Conservation (phyloP, 2,888 invertebrate genomes). For the Salpingus planirostris region DNA sequence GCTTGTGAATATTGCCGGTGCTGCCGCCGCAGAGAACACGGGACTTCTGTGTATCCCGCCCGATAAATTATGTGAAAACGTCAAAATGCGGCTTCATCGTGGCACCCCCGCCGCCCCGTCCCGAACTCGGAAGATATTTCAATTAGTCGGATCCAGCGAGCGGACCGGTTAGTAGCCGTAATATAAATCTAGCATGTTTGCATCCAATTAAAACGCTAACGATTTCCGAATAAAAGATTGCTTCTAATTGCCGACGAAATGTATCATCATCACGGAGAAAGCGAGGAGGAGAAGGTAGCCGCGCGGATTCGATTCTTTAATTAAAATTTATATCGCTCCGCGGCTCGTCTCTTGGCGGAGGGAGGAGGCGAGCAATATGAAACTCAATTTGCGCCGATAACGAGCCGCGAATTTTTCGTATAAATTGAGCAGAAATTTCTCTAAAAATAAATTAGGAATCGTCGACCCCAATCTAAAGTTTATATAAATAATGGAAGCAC, state of each 20-base stretch:
- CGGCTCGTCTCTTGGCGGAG: no score
- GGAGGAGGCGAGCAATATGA: constrained; percentile 9
- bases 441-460: constrained; percentile 3
- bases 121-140: constrained; percentile 9
- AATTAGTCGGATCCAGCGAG: constrained; percentile 4
- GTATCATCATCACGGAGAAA: constrained; percentile 9
- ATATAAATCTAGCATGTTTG: constrained; percentile 8
- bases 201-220: constrained; percentile 12
- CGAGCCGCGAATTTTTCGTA: constrained; percentile 6
- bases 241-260: constrained; percentile 8
- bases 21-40: constrained; percentile 17
- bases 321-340: constrained; percentile 11
- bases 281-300: constrained; percentile 5
- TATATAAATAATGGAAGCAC: constrained; percentile 4
- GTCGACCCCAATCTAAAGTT: constrained; percentile 1
- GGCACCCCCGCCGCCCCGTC: constrained; percentile 7
- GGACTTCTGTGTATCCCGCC: constrained; percentile 22
- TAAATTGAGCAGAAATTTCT: constrained; percentile 5
- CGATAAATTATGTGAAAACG: constrained; percentile 24
- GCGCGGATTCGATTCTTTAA: constrained; percentile 9
- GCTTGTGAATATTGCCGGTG: constrained; percentile 29
- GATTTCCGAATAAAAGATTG: constrained; percentile 12
- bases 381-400: constrained; percentile 9
- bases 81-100: constrained; percentile 20
- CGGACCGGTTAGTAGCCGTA: no score